phyloP scores from a whole-genome alignment of 2,888 invertebrate species.

The Drosophila colorata region DNA sequence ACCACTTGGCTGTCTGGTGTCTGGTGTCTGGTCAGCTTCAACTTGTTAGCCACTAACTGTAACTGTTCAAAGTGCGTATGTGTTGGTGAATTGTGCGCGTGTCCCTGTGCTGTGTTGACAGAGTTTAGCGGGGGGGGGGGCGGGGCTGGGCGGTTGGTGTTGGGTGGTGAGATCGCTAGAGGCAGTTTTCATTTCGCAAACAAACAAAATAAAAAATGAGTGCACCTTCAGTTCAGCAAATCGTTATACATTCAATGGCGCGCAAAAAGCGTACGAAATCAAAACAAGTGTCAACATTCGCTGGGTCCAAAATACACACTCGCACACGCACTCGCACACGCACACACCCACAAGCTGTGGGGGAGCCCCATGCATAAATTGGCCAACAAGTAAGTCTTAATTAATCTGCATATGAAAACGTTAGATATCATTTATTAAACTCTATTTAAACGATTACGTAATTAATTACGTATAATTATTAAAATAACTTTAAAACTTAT shows the following conservation, averaged over 20 bases:
- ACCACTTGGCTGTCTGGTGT: slow-evolving; percentile 39
- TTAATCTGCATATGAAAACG: slow-evolving; percentile 7
- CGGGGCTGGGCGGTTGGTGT: too few relatives aligned
- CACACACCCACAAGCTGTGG: neutral
- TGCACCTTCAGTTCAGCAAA: slow-evolving; percentile 47
- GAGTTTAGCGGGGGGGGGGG: slow-evolving; percentile 8
- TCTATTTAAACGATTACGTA: too few relatives aligned
- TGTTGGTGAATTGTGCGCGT: slow-evolving; percentile 72
- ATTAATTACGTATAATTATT: too few relatives aligned
- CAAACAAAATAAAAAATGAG: slow-evolving; percentile 35
- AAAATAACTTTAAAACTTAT: too few relatives aligned
- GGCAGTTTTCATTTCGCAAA: slow-evolving; percentile 28
- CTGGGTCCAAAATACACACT: slow-evolving; percentile 17
- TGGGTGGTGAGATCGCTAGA: too few relatives aligned
- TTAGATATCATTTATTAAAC: neutral
- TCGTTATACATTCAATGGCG: slow-evolving; percentile 53
- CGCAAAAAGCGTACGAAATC: slow-evolving; percentile 41
- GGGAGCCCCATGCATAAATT: slow-evolving; percentile 6
- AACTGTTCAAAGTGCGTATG: slow-evolving; percentile 72
- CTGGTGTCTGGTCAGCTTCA: slow-evolving; percentile 51
- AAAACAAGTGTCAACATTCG: slow-evolving; percentile 50
- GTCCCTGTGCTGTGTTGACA: slow-evolving; percentile 60
- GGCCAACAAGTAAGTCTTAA: slow-evolving; percentile 48
- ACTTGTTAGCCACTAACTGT: slow-evolving; percentile 74
- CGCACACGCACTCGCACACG: neutral